These are phyloP conservation scores for Drosophila dives DNA, from an alignment of 2,888 invertebrate genomes.

Conservation along the genomic window DNA sequence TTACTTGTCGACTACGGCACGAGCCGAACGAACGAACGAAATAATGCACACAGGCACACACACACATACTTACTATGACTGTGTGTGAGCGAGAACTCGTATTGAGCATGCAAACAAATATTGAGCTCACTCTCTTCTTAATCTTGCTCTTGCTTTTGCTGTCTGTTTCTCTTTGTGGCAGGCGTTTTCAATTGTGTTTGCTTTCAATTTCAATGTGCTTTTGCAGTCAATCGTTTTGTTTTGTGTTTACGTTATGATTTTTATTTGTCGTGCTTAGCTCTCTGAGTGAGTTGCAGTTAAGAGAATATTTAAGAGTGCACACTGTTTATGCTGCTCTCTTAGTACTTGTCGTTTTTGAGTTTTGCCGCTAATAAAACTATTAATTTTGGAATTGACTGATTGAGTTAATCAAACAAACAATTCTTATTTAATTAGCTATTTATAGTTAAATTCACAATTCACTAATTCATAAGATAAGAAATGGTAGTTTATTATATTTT, in stretches of 20 bases:
- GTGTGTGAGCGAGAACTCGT: conserved; percentile 10
- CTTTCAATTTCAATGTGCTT: conserved; percentile 39
- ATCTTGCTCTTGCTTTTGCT: background rate
- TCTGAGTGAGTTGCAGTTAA: conserved; percentile 2
- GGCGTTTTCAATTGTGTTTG: conserved; percentile 48
- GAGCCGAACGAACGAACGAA: conserved; percentile 25
- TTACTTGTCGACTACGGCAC: conserved; percentile 27
- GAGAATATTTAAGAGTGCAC: conserved; percentile 26
- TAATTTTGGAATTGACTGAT: background rate
- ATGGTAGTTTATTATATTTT: background rate
- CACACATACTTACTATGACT: too few relatives aligned
- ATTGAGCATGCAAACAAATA: conserved; percentile 24
- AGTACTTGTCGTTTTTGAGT: background rate
- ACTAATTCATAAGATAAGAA: background rate
- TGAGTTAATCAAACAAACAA: background rate
- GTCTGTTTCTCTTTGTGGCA: background rate
- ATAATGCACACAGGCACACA: background rate
- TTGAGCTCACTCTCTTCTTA: conserved; percentile 13
- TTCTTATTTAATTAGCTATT: background rate
- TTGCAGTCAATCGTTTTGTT: conserved; percentile 43
- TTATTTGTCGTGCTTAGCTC: conserved; percentile 21
- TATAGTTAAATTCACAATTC: background rate
- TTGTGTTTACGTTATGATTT: conserved; percentile 59
- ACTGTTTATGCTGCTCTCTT: background rate
- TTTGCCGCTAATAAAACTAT: background rate